Percentiles rank a stretch among this genome's conserved stretches.
phyloP scores from a whole-genome alignment of 2,888 invertebrate genomes.

The Acanthococcus lagerstroemiae region DNA sequence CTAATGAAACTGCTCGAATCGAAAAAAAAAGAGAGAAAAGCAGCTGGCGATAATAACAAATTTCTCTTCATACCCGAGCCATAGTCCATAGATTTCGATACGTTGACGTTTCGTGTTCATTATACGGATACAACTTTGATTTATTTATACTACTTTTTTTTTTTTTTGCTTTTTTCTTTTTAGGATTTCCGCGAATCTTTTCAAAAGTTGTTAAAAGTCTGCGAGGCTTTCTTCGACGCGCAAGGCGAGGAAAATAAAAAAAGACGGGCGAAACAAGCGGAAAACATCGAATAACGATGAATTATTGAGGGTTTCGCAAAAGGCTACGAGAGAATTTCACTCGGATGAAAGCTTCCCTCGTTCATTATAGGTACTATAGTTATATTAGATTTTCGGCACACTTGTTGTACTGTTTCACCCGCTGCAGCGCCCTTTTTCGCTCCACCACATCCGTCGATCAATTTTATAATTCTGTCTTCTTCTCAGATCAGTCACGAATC shows the following conservation, averaged over 20 bases:
- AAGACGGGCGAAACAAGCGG: slow-evolving; percentile 5
- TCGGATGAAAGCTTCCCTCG: slow-evolving; percentile 16
- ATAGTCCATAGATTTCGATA: neutral
- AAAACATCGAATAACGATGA: slow-evolving; percentile 15
- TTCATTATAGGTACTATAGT: slow-evolving; percentile 23
- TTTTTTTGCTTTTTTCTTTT: slow-evolving; percentile 3
- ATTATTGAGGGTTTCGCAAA: slow-evolving; percentile 9
- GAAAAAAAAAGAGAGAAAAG: too few relatives aligned
- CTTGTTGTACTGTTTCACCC: slow-evolving; percentile 15
- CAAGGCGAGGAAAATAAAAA: neutral
- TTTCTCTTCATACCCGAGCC: too few relatives aligned
- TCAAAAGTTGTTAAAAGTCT: neutral
- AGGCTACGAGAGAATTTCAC: neutral
- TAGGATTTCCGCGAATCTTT: slow-evolving; percentile 9
- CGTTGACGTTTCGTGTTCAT: slow-evolving; percentile 7
- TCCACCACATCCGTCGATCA: too few relatives aligned
- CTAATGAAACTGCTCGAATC: too few relatives aligned
- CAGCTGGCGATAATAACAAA: too few relatives aligned
- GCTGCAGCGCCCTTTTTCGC: neutral
- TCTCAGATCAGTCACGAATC: slow-evolving; percentile 1
- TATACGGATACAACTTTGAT: slow-evolving; percentile 15
- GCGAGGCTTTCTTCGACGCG: neutral
- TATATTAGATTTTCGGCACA: slow-evolving; percentile 15
- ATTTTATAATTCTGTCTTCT: too few relatives aligned
- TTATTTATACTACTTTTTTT: slow-evolving; percentile 13